Evolutionary conservation across 2,797 vertebrate genomes (phyloP), one percentile per base, ranked within the genome.

Genomic region (Loriculus beryllinus): DNA sequence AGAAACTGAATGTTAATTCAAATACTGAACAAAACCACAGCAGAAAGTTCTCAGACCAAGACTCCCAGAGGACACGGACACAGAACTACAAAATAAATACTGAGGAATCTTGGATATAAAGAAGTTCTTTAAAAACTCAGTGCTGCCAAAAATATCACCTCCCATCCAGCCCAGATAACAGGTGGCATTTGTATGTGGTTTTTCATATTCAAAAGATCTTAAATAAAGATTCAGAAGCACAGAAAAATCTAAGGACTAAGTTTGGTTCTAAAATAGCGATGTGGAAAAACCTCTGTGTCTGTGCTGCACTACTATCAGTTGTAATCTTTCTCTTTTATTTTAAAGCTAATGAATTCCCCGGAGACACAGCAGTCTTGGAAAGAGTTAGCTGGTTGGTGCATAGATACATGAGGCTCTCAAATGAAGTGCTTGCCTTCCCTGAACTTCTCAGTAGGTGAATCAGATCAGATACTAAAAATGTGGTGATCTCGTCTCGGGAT

Each of bases 1-100:
- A 77, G 70, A 90, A 95, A 92, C 35, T 85, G 76, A 95, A 92
- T 92, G 63, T 76, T 92, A 82, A 78, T 96, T 96, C 88, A 97
- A 97, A 97, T 97, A 95, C 91, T 63, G 9, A 94, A 76, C 67
- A 91, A 97, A 97, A 96, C 80, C 86, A 92, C 31, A 43, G 92
- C 90, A 94, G 92, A 92, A 70, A 91, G 68, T 94, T 96, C 94
- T 96, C 95, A 96, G 95, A 71, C 76, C 69, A 37, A 77, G 71
- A 71, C 76, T 96, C 95, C 93, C 96, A 84, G 62, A 71, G 84
- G 71, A 75, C 67, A 64, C 0, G 4, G 82, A 20, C 40, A 51
- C 51, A 79, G 49, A 84, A 56, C 33, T 91, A 39, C 81, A 87
- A 81, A 83, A 91, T 62, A 86, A 95, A 68, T 89, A 74, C 62